Evolutionary conservation across 2,797 vertebrate genomes (phyloP).

Genomic region (Coendou prehensilis): DNA sequence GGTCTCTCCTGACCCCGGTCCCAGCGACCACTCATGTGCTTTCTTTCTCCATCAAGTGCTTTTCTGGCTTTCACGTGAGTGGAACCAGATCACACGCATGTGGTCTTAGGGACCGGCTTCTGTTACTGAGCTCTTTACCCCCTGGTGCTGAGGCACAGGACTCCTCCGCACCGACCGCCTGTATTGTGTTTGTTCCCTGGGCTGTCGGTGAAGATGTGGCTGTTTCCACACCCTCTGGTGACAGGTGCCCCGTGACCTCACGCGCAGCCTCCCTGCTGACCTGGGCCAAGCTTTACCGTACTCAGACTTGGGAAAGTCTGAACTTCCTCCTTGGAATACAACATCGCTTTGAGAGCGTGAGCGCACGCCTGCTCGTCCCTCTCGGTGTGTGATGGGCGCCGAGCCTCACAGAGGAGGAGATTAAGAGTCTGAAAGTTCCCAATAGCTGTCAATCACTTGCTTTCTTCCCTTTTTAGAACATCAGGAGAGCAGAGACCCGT

Average conservation of each 20-base stretch:
- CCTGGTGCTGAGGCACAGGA: accelerated
- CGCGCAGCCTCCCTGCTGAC: not conserved
- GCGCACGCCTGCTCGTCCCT: accelerated
- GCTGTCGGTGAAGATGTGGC: accelerated
- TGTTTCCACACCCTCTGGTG: no score
- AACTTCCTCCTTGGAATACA: not conserved
- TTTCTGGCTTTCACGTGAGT: not conserved
- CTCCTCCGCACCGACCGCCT: accelerated
- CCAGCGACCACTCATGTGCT: not conserved
- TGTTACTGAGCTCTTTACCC: not conserved
- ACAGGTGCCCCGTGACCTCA: no score
- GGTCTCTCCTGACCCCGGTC: not conserved
- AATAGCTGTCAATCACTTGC: not conserved
- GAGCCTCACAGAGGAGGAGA: not conserved
- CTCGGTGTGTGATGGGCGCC: not conserved
- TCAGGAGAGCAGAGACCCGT: not conserved
- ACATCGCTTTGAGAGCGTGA: not conserved
- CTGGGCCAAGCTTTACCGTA: not conserved
- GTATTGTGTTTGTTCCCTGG: not conserved
- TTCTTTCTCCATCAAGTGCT: accelerated
- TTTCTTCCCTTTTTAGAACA: not conserved
- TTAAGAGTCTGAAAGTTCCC: not conserved
- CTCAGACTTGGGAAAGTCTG: not conserved
- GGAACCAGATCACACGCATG: accelerated
- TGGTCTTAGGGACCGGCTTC: no score